Conservation (phyloP, 2,797 vertebrate species). For the Pipistrellus nathusii region DNA sequence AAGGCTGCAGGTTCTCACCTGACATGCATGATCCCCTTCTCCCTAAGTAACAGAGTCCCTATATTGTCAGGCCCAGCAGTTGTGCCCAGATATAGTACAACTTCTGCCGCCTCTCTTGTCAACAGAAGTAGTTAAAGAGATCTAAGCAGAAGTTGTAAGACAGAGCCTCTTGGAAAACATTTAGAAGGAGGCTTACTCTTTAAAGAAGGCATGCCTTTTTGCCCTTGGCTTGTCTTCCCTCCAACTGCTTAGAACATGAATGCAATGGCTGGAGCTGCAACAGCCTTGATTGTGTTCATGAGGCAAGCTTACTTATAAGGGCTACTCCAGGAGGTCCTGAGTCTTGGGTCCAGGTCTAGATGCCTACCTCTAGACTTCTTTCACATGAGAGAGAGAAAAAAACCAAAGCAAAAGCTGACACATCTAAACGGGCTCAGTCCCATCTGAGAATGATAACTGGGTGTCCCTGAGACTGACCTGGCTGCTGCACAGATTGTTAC, state of each 20-base stretch:
- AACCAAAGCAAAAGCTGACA: background rate
- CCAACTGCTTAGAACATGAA: background rate
- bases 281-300: background rate
- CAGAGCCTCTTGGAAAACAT: background rate
- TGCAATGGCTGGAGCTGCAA: background rate
- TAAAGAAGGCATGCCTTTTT: background rate
- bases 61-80: no score
- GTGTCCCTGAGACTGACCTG: background rate
- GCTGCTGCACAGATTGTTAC: background rate
- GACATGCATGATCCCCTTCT: background rate
- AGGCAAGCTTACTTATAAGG: background rate
- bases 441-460: background rate
- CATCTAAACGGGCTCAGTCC: background rate
- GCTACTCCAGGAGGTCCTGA: background rate
- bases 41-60: background rate
- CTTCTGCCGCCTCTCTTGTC: background rate
- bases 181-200: slow-evolving; percentile 16
- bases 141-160: background rate
- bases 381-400: background rate
- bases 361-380: background rate
- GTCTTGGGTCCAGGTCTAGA: background rate
- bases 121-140: background rate
- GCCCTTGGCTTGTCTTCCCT: background rate
- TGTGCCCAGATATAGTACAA: background rate
- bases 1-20: background rate